phyloP scores from a whole-genome alignment of 2,888 invertebrate species.

The Taphrorychus bicolor region DNA sequence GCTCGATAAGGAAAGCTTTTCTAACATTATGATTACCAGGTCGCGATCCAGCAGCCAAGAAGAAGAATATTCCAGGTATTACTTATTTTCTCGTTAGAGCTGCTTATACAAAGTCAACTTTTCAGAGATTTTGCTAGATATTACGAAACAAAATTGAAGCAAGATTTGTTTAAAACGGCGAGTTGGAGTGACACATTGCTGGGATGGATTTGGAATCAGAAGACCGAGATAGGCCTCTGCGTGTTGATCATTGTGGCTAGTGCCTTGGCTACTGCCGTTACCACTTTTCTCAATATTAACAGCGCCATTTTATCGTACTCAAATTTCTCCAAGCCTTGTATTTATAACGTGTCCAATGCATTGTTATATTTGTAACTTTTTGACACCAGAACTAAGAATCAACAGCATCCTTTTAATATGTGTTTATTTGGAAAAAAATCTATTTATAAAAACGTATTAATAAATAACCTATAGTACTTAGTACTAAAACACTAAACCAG shows the following conservation, averaged over 20 bases:
- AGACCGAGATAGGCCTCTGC: constrained; percentile 53
- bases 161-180: background rate
- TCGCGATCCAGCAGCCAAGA: background rate
- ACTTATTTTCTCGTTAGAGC: too few species aligned
- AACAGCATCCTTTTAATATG: too few species aligned
- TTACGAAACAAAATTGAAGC: background rate
- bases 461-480: background rate
- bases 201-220: constrained; percentile 28
- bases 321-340: constrained; percentile 75
- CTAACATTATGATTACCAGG: constrained; percentile 40
- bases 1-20: constrained; percentile 45
- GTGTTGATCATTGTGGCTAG: constrained; percentile 69
- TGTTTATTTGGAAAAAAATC: background rate
- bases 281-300: constrained; percentile 75
- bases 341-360: constrained; percentile 64
- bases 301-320: constrained; percentile 68
- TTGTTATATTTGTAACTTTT: constrained; percentile 44
- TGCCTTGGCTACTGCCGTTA: constrained; percentile 68
- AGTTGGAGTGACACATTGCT: background rate
- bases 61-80: constrained; percentile 11
- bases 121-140: constrained; percentile 2
- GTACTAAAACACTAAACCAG: too few species aligned
- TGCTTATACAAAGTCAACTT: background rate
- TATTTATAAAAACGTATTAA: background rate
- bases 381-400: too few species aligned